Percentiles rank a stretch among this genome's conserved stretches.
These are phyloP conservation scores for Chloroceryle inda DNA, from an alignment of 2,797 vertebrate species.

Conservation along the genomic window DNA sequence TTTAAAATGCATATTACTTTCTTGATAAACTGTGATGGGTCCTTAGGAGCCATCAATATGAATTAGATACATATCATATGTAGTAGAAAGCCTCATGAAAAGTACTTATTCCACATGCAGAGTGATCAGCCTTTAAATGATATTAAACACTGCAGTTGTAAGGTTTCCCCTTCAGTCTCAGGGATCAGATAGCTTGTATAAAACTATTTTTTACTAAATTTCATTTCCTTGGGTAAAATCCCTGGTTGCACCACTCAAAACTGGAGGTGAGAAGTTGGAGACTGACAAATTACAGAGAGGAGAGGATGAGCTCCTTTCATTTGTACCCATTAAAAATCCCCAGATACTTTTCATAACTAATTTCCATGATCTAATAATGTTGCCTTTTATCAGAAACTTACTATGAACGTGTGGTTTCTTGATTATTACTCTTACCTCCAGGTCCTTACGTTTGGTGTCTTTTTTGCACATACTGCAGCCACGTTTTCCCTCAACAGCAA, in stretches of 20 bases:
- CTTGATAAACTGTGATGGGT: constrained; percentile 60
- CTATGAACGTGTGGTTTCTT: background rate
- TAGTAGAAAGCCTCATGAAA: constrained; percentile 35
- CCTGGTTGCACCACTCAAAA: too few species aligned
- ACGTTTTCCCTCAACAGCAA: rapidly evolving
- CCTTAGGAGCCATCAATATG: constrained; percentile 45
- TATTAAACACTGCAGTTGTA: constrained; percentile 24
- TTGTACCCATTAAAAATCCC: background rate
- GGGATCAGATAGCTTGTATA: background rate
- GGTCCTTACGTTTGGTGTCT: rapidly evolving
- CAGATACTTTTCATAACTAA: background rate
- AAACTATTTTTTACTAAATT: constrained; percentile 17
- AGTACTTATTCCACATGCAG: background rate
- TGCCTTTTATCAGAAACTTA: background rate
- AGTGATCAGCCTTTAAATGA: constrained; percentile 53
- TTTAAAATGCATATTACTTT: constrained; percentile 69
- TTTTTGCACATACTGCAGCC: background rate
- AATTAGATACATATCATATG: constrained; percentile 1
- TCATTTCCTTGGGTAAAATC: constrained; percentile 45
- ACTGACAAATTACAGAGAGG: background rate
- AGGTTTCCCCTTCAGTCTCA: background rate
- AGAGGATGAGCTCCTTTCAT: background rate
- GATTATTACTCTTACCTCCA: background rate
- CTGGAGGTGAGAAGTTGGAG: background rate
- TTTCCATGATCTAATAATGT: background rate